phyloP scores from a whole-genome alignment of 2,797 vertebrate species.

The Cuculus canorus region DNA sequence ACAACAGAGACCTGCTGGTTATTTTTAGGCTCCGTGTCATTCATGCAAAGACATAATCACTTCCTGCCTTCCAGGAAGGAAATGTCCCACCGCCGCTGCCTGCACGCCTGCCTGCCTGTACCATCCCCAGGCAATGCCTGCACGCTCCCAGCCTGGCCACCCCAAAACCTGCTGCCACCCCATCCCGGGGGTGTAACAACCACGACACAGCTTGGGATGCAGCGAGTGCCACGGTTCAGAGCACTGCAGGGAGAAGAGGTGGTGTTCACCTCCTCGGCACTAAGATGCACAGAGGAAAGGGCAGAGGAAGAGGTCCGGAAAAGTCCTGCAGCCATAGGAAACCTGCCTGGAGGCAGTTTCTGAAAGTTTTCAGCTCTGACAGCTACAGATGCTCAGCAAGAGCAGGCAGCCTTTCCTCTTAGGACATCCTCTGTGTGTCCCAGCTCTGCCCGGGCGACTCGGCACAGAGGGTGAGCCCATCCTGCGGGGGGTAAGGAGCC shows the following conservation, averaged over 20 bases:
- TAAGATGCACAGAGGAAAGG: background rate
- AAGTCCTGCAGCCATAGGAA: slow-evolving; percentile 46
- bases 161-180: background rate
- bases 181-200: background rate
- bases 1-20: slow-evolving; percentile 29
- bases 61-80: slow-evolving; percentile 70
- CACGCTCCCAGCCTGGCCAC: background rate
- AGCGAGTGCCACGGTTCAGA: background rate
- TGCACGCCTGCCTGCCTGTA: background rate
- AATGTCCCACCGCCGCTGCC: slow-evolving; percentile 39
- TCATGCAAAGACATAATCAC: slow-evolving; percentile 30
- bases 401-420: background rate
- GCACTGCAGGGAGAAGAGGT: background rate
- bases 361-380: background rate
- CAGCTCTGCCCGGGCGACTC: fast-evolving
- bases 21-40: slow-evolving; percentile 49
- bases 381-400: background rate
- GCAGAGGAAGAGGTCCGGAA: slow-evolving; percentile 30
- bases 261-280: fast-evolving
- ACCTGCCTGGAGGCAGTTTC: background rate
- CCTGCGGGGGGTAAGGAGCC: background rate
- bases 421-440: fast-evolving
- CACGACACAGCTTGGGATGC: background rate
- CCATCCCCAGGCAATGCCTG: background rate
- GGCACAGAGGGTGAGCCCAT: background rate